Conservation (phyloP, 92 coral and sea anemone species). For the Epizoanthus illoricatus region DNA sequence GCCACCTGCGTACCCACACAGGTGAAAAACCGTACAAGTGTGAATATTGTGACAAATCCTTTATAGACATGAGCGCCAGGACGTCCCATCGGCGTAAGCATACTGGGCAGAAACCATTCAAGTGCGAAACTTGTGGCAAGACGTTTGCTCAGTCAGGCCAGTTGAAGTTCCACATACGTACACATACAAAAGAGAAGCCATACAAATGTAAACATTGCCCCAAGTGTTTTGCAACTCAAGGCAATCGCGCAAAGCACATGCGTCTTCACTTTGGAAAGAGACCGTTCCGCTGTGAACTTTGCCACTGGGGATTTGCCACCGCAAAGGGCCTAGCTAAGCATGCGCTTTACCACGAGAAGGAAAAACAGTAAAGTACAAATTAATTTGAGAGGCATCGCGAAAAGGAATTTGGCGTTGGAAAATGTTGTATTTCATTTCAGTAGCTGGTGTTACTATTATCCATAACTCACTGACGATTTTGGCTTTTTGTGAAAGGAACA, state of each 20-base stretch:
- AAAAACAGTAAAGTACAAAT: too few species aligned
- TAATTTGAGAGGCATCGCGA: too few species aligned
- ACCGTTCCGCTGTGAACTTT: slow-evolving; percentile 13
- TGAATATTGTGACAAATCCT: slow-evolving; percentile 1
- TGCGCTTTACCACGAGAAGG: background rate
- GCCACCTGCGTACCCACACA: slow-evolving; percentile 6
- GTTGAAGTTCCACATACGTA: slow-evolving; percentile 2
- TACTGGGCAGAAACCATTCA: slow-evolving; percentile 16
- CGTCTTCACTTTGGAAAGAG: slow-evolving; percentile 13
- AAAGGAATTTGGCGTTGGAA: too few species aligned
- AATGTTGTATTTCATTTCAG: too few species aligned
- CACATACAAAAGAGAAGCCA: slow-evolving; percentile 9
- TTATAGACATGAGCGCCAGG: background rate
- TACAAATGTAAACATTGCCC: background rate
- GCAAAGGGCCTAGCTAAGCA: background rate
- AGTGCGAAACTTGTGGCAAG: slow-evolving; percentile 9
- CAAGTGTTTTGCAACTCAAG: background rate
- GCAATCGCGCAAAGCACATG: background rate
- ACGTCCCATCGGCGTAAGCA: background rate
- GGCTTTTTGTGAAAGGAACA: too few species aligned
- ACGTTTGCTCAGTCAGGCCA: background rate
- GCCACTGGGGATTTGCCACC: slow-evolving; percentile 6
- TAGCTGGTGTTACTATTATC: too few species aligned
- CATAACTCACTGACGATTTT: too few species aligned
- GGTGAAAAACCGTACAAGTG: slow-evolving; percentile 16